These are phyloP conservation scores for Crioceris asparagi DNA, from an alignment of 2,888 invertebrate species.

Conservation along the genomic window DNA sequence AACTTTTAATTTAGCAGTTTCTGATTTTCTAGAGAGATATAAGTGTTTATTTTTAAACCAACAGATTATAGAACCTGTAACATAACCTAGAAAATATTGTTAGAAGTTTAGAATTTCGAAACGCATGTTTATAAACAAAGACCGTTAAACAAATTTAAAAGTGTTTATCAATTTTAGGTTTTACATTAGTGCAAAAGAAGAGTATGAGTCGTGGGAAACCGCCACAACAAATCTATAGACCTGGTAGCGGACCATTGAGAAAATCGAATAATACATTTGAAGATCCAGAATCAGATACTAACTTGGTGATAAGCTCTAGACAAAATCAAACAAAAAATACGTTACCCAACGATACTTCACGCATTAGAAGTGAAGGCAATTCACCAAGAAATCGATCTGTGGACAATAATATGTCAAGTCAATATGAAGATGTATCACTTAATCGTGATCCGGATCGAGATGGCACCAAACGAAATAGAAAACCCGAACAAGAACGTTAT, in stretches of 20 bases:
- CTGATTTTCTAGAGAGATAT: background rate
- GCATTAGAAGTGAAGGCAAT: slow-evolving; percentile 25
- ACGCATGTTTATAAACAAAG: slow-evolving; percentile 27
- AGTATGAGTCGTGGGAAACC: slow-evolving; percentile 51
- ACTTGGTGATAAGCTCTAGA: slow-evolving; percentile 24
- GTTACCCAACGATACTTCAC: slow-evolving; percentile 16
- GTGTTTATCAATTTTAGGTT: slow-evolving; percentile 15
- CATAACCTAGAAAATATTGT: slow-evolving; percentile 4
- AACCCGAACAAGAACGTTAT: slow-evolving; percentile 47
- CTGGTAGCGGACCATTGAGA: slow-evolving; percentile 64
- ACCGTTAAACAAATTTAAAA: slow-evolving; percentile 10
- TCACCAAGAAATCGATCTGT: slow-evolving; percentile 27
- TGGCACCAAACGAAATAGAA: slow-evolving; percentile 26
- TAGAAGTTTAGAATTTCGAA: slow-evolving; percentile 3
- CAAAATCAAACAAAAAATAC: slow-evolving; percentile 20
- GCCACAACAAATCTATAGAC: slow-evolving; percentile 60
- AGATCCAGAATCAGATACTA: slow-evolving; percentile 42
- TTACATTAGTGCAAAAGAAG: slow-evolving; percentile 18
- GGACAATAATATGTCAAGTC: no score
- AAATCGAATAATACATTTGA: slow-evolving; percentile 53
- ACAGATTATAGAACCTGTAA: background rate
- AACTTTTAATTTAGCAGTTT: background rate
- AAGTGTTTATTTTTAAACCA: background rate
- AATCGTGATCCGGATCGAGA: slow-evolving; percentile 11
- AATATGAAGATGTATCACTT: background rate